phyloP scores from a whole-genome alignment of 2,113 vertebrate species.

The Colossoma macropomum region DNA sequence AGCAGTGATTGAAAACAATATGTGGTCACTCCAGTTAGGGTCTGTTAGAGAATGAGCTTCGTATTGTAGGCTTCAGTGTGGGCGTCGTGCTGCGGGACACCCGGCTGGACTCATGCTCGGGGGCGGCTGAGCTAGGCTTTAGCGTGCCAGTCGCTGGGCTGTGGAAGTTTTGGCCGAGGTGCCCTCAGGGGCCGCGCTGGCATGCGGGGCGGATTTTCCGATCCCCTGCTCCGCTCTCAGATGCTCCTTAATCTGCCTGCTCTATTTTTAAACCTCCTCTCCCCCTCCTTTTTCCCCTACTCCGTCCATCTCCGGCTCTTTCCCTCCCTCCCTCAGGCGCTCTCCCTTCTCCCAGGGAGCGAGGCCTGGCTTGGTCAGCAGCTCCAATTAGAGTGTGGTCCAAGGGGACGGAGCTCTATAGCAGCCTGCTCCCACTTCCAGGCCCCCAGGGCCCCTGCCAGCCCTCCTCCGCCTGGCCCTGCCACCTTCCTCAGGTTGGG shows the following conservation, averaged over 20 bases:
- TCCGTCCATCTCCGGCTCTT: conserved; percentile 50
- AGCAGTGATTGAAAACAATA: no score
- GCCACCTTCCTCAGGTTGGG: conserved; percentile 71
- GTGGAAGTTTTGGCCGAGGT: background rate
- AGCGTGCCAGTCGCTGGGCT: background rate
- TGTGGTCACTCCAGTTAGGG: background rate
- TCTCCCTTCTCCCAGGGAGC: conserved; percentile 50
- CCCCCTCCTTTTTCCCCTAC: conserved; percentile 52
- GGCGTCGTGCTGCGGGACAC: background rate
- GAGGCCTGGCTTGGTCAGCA: conserved; percentile 59
- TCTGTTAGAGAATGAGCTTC: background rate
- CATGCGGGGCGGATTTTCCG: conserved; percentile 73
- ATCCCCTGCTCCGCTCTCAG: conserved; percentile 76
- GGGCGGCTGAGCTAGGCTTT: background rate
- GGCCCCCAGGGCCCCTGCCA: conserved; percentile 56
- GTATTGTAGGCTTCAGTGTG: background rate
- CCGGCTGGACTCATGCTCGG: background rate
- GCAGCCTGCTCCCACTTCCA: conserved; percentile 48
- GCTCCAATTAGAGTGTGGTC: conserved; percentile 74
- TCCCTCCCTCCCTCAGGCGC: conserved; percentile 25
- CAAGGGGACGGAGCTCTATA: conserved; percentile 65
- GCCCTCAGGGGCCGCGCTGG: conserved; percentile 59
- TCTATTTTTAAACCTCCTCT: conserved; percentile 76
- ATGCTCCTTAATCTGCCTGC: conserved; percentile 78
- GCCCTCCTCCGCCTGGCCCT: conserved; percentile 53